These are phyloP conservation scores for Cataglyphis altisquamis DNA, from an alignment of 2,888 invertebrate species.

Conservation along the genomic window DNA sequence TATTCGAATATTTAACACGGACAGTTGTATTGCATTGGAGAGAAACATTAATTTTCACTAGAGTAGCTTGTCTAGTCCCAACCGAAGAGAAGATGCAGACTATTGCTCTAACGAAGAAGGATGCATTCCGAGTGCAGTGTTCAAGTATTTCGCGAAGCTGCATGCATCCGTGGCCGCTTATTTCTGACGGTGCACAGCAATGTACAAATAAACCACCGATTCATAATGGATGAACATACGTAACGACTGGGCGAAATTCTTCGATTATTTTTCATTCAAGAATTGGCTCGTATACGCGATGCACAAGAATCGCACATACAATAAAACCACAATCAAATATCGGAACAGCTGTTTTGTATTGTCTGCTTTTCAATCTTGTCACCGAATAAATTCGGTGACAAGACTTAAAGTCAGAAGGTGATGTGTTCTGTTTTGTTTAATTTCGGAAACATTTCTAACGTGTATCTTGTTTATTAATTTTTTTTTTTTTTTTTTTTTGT, in stretches of 20 bases:
- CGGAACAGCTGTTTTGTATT: background rate
- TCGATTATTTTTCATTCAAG: slow-evolving; percentile 33
- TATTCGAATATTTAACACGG: background rate
- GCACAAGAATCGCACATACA: background rate
- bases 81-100: background rate
- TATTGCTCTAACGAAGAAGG: slow-evolving; percentile 28
- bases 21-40: background rate
- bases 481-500: too few species aligned
- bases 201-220: slow-evolving; percentile 34
- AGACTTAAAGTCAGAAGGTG: background rate
- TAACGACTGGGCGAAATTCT: background rate
- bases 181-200: slow-evolving; percentile 13
- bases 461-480: background rate
- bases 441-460: background rate
- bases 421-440: background rate
- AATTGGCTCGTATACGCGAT: background rate
- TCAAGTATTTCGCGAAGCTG: background rate
- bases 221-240: slow-evolving; percentile 15
- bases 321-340: slow-evolving; percentile 10
- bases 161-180: slow-evolving; percentile 11
- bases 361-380: background rate
- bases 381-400: background rate
- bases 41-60: slow-evolving; percentile 8
- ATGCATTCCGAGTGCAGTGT: background rate
- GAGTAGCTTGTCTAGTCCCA: background rate